Evolutionary conservation across 2,113 vertebrate genomes (phyloP).

Genomic region (Candoia aspera): DNA sequence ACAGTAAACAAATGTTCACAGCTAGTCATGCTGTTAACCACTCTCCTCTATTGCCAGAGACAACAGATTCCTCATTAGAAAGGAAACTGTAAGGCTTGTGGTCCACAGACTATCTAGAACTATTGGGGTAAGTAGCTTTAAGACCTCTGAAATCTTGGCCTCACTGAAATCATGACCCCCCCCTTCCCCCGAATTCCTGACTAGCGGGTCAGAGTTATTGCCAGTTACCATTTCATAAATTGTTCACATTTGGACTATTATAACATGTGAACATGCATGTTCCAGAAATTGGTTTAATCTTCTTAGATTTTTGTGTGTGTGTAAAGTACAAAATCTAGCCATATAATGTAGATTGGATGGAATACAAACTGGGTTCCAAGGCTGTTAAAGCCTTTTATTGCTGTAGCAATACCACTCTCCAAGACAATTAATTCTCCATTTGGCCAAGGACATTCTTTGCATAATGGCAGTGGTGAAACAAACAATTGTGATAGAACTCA

Average conservation of each 20-base stretch:
- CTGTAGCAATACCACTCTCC: constrained; percentile 50
- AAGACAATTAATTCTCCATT: constrained; percentile 49
- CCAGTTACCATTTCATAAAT: constrained; percentile 45
- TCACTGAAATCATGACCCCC: neutral
- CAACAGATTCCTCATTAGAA: constrained; percentile 49
- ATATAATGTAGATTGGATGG: constrained; percentile 53
- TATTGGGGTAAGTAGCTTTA: constrained; percentile 14
- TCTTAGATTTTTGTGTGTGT: constrained; percentile 42
- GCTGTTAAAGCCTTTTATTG: constrained; percentile 64
- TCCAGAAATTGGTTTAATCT: constrained; percentile 51
- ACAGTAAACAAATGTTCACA: constrained; percentile 53
- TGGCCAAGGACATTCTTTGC: constrained; percentile 47
- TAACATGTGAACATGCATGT: constrained; percentile 35
- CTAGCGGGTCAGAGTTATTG: constrained; percentile 24
- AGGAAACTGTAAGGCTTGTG: constrained; percentile 45
- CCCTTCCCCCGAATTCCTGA: neutral
- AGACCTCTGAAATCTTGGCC: neutral
- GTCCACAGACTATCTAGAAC: constrained; percentile 4
- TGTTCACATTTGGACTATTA: constrained; percentile 50
- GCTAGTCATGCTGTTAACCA: constrained; percentile 45
- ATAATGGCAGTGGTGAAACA: constrained; percentile 58
- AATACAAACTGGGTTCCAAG: constrained; percentile 63
- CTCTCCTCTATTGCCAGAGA: constrained; percentile 60
- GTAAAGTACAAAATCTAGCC: constrained; percentile 38
- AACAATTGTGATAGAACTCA: constrained; percentile 64